phyloP scores from a whole-genome alignment of 2,888 invertebrate genomes.

The Lepidocyrtinus sp. region DNA sequence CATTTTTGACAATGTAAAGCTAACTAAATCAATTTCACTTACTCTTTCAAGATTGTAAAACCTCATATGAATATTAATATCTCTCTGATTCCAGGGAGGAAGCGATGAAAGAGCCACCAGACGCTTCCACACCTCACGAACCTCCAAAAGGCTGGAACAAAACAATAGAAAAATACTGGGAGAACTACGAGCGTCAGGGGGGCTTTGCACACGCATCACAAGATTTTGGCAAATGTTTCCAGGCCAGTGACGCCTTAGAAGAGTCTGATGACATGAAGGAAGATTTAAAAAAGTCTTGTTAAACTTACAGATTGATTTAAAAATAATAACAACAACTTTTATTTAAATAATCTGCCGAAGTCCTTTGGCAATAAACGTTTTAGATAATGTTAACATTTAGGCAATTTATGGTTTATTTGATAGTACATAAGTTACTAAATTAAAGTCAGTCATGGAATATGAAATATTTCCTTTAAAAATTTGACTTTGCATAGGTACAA shows the following conservation, averaged over 20 bases:
- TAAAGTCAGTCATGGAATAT: conserved; percentile 31
- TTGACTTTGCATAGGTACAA: no score
- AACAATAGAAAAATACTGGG: conserved; percentile 31
- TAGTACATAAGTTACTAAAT: no score
- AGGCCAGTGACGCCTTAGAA: not conserved
- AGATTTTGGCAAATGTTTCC: conserved; percentile 37
- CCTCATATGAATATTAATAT: no score
- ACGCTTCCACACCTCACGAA: not conserved
- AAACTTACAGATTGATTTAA: not conserved
- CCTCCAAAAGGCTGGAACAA: conserved; percentile 36
- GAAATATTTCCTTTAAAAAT: no score
- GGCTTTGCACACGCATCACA: conserved; percentile 28
- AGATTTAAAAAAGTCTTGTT: conserved; percentile 8
- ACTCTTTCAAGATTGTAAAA: no score
- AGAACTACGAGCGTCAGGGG: conserved; percentile 25
- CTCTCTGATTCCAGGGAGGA: conserved; percentile 17
- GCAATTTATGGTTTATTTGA: not conserved
- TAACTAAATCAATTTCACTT: no score
- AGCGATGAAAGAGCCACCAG: not conserved
- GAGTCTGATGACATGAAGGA: conserved; percentile 26
- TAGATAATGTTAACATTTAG: no score
- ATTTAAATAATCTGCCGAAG: not conserved
- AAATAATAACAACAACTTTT: not conserved
- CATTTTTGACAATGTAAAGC: conserved; percentile 38
- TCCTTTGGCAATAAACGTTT: no score